Evolutionary conservation across 1,140 invertebrate species (phyloP), one percentile per base, ranked within the genome.

Genomic region (Maconellicoccus hirsutus): DNA sequence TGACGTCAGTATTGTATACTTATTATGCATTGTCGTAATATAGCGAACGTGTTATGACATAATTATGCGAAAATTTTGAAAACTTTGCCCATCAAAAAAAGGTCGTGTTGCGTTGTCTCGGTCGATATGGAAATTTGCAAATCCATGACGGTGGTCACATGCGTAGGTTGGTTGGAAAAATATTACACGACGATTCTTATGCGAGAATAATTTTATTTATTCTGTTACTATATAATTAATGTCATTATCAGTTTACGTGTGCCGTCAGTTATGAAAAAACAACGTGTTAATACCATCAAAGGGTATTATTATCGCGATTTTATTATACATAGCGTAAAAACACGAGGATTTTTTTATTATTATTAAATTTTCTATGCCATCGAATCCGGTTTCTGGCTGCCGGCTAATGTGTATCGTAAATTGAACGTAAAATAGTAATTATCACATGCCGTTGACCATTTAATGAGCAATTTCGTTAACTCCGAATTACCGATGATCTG

Each of bases 341-440:
- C n/a, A 52, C 42, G 42, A 3, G 42, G 2, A 52, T 52, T 52
- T 52, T 52, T 52, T 52, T 52, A 14, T 52, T 38, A 6, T 38
- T 52, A 52, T 52, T 52, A 52, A 52, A 52, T 52, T 52, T 52
- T 52, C 42, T 52, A 16, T 16, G 10, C 42, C 3, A 19, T 52
- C 42, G 42, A 52, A 52, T 52, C 42, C 42, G 42, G 42, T 52
- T 52, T 52, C 3, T 52, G 16, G 42, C 42, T 52, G 10, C 6
- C 42, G 42, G 42, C 12, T 52, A 3, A 33, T 33, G n/a, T 52
- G n/a, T 52, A 52, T 52, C 42, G 42, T 52, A 52, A 52, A 52
- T 52, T 52, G 42, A 52, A 52, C 42, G 42, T 52, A 19, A 52
- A 52, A 52, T 52, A 16, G 42, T 52, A 52, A 52, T 52, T 52